Evolutionary conservation across 2,113 vertebrate genomes (phyloP).

Genomic region (Tachycineta bicolor): DNA sequence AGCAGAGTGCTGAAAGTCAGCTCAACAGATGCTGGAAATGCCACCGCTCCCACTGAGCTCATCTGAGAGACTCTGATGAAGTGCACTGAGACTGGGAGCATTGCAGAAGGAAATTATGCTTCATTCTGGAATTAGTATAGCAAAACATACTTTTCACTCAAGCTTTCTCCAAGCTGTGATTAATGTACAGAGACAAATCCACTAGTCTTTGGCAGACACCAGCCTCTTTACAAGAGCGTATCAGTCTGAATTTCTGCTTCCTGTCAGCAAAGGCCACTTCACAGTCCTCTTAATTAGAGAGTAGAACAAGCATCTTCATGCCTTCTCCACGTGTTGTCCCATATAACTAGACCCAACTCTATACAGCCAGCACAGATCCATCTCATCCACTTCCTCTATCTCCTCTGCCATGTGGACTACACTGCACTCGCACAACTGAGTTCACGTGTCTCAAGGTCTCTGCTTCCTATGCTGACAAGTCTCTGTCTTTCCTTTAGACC

Average conservation of each 20-base stretch:
- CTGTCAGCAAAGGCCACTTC: background rate
- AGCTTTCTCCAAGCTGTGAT: background rate
- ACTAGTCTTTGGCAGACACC: background rate
- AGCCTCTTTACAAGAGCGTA: background rate
- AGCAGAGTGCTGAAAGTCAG: background rate
- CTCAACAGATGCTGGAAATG: background rate
- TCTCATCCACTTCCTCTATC: background rate
- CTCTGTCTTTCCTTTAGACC: background rate
- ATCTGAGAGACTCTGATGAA: background rate
- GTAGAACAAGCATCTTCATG: background rate
- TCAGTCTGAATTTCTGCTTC: background rate
- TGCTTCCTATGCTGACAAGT: background rate
- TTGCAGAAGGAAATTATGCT: background rate
- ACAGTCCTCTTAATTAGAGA: background rate
- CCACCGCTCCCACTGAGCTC: background rate
- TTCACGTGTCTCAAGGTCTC: background rate
- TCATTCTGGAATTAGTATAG: background rate
- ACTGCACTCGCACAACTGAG: rapidly evolving
- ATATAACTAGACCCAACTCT: background rate
- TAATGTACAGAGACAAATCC: background rate
- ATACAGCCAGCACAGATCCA: rapidly evolving
- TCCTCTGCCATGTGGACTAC: rapidly evolving
- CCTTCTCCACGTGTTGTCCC: background rate
- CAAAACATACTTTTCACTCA: background rate
- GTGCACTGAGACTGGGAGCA: background rate